Evolutionary conservation across 2,797 vertebrate species (phyloP), one percentile per base, ranked within the genome.

Genomic region (Podargus strigoides): DNA sequence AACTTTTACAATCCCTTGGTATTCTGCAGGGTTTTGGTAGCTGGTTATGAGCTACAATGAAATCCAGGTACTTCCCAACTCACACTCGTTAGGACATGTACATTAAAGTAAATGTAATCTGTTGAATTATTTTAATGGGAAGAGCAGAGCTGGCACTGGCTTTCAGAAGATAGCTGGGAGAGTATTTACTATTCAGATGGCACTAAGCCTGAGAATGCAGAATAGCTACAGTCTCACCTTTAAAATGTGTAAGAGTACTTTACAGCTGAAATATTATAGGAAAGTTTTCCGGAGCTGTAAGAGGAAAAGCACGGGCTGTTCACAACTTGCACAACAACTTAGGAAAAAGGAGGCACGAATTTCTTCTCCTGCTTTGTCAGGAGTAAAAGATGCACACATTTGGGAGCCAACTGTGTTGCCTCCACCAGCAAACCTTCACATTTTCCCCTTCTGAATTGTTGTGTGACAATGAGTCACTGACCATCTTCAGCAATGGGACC

Each of bases 391-490:
- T 18, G 68, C 82, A 49, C 36, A 14, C 34, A 21, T 74, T 70
- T 63, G 76, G 53, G 52, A 94, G 64, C 72, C 85, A 87, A 37
- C 72, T 77, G 82, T n/a, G n/a, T n/a, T n/a, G n/a, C n/a, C 85
- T 52, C 74, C 83, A 60, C 24, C 86, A 85, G 56, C 83, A 93
- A 70, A 79, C 82, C 76, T 75, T 86, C 8, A 0, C 53, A 12
- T 87, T 68, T 84, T 69, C 66, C 53, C 69, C 32, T 81, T 86
- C 50, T 41, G 67, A 78, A 75, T 70, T 17, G 0, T 3, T 58
- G 24, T 42, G 70, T 73, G 63, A 85, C 46, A 68, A 59, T 52
- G 72, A 92, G 85, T 87, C 85, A 63, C 81, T 3, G 39, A 73
- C 18, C 27, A 55, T 50, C 80, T 67, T 83, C 52, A 63, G 88